A percentile compares a stretch with the other conserved stretches of the same genome.
Conservation (phyloP, 2,797 vertebrate species). For the Amniataba percoides region DNA sequence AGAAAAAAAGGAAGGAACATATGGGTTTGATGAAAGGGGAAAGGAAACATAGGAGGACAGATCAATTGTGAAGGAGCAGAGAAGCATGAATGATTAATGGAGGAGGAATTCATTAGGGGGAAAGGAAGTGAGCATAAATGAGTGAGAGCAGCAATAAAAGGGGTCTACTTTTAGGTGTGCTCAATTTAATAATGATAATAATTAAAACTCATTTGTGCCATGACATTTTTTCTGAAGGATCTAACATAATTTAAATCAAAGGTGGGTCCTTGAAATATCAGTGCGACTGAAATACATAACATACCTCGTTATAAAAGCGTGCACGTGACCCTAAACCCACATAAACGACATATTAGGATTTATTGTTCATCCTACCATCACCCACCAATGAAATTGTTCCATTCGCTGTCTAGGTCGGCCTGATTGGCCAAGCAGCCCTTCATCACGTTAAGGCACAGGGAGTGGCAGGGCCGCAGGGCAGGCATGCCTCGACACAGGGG, state of each 20-base stretch:
- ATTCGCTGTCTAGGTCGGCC: conserved; percentile 89
- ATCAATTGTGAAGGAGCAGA: conserved; percentile 73
- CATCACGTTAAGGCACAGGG: conserved; percentile 92
- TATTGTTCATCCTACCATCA: conserved; percentile 15
- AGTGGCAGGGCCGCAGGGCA: conserved; percentile 87
- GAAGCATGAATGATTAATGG: conserved; percentile 79
- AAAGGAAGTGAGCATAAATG: conserved; percentile 56
- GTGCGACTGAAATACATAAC: neutral
- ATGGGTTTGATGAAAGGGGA: conserved; percentile 66
- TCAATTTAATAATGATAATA: conserved; percentile 36
- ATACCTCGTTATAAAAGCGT: neutral
- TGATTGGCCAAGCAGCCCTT: conserved; percentile 91
- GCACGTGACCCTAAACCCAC: neutral
- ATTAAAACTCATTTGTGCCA: conserved; percentile 15
- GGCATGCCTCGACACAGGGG: conserved; percentile 90
- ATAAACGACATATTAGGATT: neutral
- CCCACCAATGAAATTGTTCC: conserved; percentile 92
- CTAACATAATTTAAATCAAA: neutral
- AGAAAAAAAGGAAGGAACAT: conserved; percentile 36
- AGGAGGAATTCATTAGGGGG: conserved; percentile 64
- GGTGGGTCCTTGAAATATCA: neutral
- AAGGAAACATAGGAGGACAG: conserved; percentile 64
- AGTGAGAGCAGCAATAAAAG: conserved; percentile 40
- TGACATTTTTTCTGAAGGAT: neutral
- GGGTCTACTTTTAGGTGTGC: conserved; percentile 32